Evolutionary conservation across 1,140 invertebrate species (phyloP).

Genomic region (Tetramorium alpestre): DNA sequence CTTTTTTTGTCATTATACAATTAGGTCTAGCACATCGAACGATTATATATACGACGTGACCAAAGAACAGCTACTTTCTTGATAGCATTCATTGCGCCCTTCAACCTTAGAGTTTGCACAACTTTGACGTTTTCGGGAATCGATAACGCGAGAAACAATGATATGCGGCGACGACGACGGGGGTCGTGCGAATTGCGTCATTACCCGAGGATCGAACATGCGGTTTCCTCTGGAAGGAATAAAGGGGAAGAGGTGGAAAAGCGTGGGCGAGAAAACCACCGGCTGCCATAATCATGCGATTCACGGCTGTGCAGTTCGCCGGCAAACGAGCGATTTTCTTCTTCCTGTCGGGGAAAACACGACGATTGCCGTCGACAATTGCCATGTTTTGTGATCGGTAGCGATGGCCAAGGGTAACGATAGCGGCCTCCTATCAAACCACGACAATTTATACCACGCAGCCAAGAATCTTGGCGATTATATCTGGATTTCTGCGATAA

Average conservation of each 20-base stretch:
- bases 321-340: not conserved
- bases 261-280: slow-evolving; percentile 10
- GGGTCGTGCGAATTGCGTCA: slow-evolving; percentile 27
- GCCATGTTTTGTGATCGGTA: slow-evolving; percentile 3
- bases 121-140: slow-evolving; percentile 40
- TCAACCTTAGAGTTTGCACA: slow-evolving; percentile 56
- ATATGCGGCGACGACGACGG: not conserved
- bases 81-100: not conserved
- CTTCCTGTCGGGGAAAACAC: not conserved
- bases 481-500: not conserved
- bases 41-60: not conserved
- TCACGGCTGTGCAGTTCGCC: not conserved
- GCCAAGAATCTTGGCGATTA: not conserved
- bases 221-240: not conserved
- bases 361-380: not conserved
- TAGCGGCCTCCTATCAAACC: not conserved
- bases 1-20: not conserved
- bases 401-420: not conserved
- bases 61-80: not conserved
- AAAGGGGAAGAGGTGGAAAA: not conserved
- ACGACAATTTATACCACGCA: not conserved
- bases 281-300: not conserved
- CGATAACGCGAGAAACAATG: slow-evolving; percentile 51
- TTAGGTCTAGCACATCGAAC: not conserved
- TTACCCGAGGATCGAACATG: slow-evolving; percentile 6